These are phyloP conservation scores for Orchestia grillus DNA, from an alignment of 1,140 invertebrate genomes.

Conservation along the genomic window DNA sequence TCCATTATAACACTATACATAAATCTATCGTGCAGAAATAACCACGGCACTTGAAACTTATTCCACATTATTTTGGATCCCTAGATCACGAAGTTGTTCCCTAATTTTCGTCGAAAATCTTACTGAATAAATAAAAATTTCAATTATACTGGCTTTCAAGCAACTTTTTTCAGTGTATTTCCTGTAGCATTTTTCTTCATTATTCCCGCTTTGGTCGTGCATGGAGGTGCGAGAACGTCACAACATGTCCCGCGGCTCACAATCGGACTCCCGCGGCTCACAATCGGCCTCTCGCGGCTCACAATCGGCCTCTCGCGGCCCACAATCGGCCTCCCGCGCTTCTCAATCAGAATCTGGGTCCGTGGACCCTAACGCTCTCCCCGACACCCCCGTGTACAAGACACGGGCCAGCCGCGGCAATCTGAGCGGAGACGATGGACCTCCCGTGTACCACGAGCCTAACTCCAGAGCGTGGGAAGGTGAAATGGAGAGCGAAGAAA, in stretches of 20 bases:
- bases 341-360: neutral
- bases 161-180: neutral
- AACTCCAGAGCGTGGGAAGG: neutral
- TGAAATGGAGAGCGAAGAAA: constrained; percentile 15
- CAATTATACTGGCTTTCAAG: neutral
- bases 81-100: neutral
- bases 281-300: neutral
- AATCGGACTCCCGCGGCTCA: neutral
- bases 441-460: constrained; percentile 37
- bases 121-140: neutral
- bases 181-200: neutral
- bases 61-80: neutral
- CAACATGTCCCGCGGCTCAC: neutral
- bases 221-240: constrained; percentile 39
- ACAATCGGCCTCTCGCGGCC: neutral
- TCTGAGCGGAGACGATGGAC: neutral
- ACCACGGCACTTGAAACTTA: neutral
- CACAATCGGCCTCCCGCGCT: neutral
- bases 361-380: neutral
- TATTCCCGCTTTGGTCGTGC: neutral
- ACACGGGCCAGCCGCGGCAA: constrained; percentile 16
- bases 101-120: neutral
- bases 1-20: neutral
- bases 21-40: neutral
- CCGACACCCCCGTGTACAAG: constrained; percentile 13